Base-by-base conservation (phyloP, 2,797 vertebrate species). In the Paedocypris micromegethes region DNA sequence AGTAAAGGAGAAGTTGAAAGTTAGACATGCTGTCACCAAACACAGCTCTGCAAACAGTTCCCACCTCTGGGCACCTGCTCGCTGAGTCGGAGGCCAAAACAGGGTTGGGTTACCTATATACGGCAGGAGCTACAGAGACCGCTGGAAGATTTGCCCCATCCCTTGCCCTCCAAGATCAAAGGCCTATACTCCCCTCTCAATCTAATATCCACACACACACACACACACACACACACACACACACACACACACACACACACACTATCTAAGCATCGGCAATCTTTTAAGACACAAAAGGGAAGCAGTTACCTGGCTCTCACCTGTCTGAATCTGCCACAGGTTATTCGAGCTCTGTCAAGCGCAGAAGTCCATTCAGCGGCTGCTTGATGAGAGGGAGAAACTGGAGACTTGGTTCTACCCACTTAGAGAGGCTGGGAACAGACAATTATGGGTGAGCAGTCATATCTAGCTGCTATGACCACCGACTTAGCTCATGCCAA, bases 281-380 rank as follows among this genome's bases (percentile, higher is more conserved):
- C 88, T 89, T 75, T 87, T 78, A 90, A 88, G 86, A 84, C 81
- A 89, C 81, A 86, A 89, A 77, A 86, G 87, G 83, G 83, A 87
- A 86, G 83, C 83, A 81, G 84, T 82, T 83, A 85, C 87, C 87
- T 84, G 85, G 84, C 78, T 80, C 86, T 88, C 83, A 89, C 86
- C 83, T 86, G 82, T 87, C 83, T 88, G 84, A 83, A 85, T 82
- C 88, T 81, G 85, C 82, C 73, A 62, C 73, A 54, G 74, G 81
- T 83, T 83, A 85, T 82, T 84, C 85, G 82, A 84, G 81, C 84
- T 81, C 77, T 75, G 75, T 80, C 72, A 72, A 82, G 80, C 74
- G 60, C 48, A 49, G 71, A 77, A 74, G 70, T 72, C 68, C 76
- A 72, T 51, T 56, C 45, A 72, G 71, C 9, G 61, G 62, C 44